Evolutionary conservation across 2,888 invertebrate genomes (phyloP).

Genomic region (Tiphia femorata): DNA sequence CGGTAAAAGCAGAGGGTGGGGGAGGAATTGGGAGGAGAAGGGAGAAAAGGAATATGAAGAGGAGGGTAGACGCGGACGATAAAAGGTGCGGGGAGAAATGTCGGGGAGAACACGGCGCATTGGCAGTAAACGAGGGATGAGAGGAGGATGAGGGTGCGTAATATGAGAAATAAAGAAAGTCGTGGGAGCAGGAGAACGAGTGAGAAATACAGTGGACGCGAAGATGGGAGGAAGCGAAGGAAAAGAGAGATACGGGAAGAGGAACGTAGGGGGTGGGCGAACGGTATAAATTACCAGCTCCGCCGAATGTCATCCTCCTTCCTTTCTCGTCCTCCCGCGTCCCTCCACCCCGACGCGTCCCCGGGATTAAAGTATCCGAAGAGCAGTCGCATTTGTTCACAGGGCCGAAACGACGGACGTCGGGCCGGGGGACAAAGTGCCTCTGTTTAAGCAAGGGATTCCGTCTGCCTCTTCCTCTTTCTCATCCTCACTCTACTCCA

Average conservation of each 20-base stretch:
- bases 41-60: too few relatives aligned
- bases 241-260: conserved; percentile 20
- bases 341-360: conserved; percentile 34
- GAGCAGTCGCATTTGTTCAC: conserved; percentile 58
- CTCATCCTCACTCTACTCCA: background rate
- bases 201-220: too few relatives aligned
- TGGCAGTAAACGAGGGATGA: too few relatives aligned
- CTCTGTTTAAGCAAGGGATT: conserved; percentile 53
- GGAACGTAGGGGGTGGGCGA: conserved; percentile 34
- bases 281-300: conserved; percentile 50
- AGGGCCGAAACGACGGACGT: conserved; percentile 51
- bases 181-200: background rate
- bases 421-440: conserved; percentile 46
- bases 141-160: too few relatives aligned
- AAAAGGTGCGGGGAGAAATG: too few relatives aligned
- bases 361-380: conserved; percentile 60
- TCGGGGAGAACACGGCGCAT: too few relatives aligned
- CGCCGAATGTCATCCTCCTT: background rate
- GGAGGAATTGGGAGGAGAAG: too few relatives aligned
- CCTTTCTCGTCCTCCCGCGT: background rate
- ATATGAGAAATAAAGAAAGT: background rate
- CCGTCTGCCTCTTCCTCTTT: conserved; percentile 14
- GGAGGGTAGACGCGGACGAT: too few relatives aligned
- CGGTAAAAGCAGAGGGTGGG: too few relatives aligned
- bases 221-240: conserved; percentile 10